These are phyloP conservation scores for Drosophila murphyi DNA, from an alignment of 1,140 invertebrate species.

Conservation along the genomic window DNA sequence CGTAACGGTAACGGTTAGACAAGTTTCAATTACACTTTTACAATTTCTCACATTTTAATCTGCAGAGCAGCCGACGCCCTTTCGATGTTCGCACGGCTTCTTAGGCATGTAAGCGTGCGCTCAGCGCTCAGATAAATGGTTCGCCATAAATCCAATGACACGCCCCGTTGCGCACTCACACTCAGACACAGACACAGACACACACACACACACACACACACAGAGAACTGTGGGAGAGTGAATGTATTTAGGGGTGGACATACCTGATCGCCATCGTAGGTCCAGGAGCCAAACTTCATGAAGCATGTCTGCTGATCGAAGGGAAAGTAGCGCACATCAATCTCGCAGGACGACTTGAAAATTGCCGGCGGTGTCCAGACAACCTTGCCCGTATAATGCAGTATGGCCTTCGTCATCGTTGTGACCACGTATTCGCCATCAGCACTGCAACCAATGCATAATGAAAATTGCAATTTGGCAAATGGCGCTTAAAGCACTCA, in stretches of 20 bases:
- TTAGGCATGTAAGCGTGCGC: constrained; percentile 70
- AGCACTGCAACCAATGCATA: constrained; percentile 87
- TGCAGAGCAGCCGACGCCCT: constrained; percentile 64
- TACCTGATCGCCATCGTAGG: constrained; percentile 97
- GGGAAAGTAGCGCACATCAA: constrained; percentile 97
- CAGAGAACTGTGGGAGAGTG: too few species aligned
- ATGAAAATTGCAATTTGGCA: not conserved
- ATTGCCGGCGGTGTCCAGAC: constrained; percentile 97
- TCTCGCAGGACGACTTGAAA: constrained; percentile 99
- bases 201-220: not conserved
- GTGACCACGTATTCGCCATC: constrained; percentile 99
- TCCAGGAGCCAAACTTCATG: constrained; percentile 99
- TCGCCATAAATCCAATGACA: constrained; percentile 66
- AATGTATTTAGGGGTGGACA: constrained; percentile 25
- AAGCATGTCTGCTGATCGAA: constrained; percentile 98
- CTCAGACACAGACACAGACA: constrained; percentile 4
- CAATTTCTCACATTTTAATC: constrained; percentile 83
- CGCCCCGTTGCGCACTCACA: constrained; percentile 54
- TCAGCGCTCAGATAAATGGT: constrained; percentile 59
- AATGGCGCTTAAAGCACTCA: constrained; percentile 85
- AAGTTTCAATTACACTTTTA: constrained; percentile 83
- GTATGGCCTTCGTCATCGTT: constrained; percentile 98
- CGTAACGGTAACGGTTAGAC: constrained; percentile 67
- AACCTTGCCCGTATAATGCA: constrained; percentile 95
- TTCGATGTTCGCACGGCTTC: constrained; percentile 70